Evolutionary conservation across 2,888 invertebrate genomes (phyloP).

Genomic region (Barypeithes pellucidus): DNA sequence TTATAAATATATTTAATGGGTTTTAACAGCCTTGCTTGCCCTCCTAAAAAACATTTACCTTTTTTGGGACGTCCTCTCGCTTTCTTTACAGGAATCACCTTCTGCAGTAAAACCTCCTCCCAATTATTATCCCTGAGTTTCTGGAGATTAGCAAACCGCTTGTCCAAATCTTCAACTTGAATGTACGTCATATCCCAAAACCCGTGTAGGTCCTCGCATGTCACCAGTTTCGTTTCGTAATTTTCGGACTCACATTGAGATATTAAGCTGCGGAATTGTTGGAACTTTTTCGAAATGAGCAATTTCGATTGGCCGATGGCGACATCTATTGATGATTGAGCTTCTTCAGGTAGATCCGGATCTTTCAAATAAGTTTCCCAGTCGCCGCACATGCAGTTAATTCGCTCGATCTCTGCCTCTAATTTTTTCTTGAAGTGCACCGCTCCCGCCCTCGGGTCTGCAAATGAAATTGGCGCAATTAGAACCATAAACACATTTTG

Average conservation of each 20-base stretch:
- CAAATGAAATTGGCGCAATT: neutral
- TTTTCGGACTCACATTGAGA: slow-evolving; percentile 69
- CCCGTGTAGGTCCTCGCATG: slow-evolving; percentile 83
- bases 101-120: slow-evolving; percentile 70
- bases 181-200: slow-evolving; percentile 92
- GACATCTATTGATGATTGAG: slow-evolving; percentile 76
- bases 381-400: slow-evolving; percentile 72
- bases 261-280: slow-evolving; percentile 76
- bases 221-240: slow-evolving; percentile 73
- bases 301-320: slow-evolving; percentile 86
- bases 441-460: slow-evolving; percentile 63
- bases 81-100: slow-evolving; percentile 52
- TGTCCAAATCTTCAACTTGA: slow-evolving; percentile 81
- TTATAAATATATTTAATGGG: too few relatives aligned
- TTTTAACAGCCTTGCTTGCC: too few relatives aligned
- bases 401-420: slow-evolving; percentile 72
- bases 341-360: slow-evolving; percentile 71
- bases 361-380: slow-evolving; percentile 73
- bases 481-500: too few relatives aligned
- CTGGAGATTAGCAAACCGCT: slow-evolving; percentile 74
- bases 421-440: slow-evolving; percentile 70
- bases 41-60: too few relatives aligned
- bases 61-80: slow-evolving; percentile 48
- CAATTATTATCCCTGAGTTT: slow-evolving; percentile 71
- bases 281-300: slow-evolving; percentile 83